A percentile compares a stretch with the other conserved stretches of the same genome.
Evolutionary conservation across 2,888 invertebrate genomes (phyloP).

Genomic region (Sesia apiformis): DNA sequence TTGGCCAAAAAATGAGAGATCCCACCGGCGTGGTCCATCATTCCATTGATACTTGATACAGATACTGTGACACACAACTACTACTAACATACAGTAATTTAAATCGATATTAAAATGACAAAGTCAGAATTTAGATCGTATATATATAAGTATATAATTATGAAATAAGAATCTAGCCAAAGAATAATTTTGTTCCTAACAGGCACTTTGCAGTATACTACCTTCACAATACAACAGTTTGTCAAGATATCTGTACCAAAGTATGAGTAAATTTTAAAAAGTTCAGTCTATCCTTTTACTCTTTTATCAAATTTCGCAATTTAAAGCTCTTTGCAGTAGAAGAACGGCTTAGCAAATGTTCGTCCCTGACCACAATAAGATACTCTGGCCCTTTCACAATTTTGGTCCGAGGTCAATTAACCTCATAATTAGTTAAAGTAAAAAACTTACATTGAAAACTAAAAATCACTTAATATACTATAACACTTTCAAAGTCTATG

Average conservation of each 20-base stretch:
- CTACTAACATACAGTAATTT: too few relatives aligned
- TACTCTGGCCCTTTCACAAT: conserved; percentile 37
- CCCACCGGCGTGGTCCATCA: conserved; percentile 48
- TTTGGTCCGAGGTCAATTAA: conserved; percentile 49
- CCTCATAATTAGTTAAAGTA: conserved; percentile 11
- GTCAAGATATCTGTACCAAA: conserved; percentile 64
- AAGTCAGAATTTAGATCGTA: too few relatives aligned
- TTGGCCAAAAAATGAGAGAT: conserved; percentile 70
- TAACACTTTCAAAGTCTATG: conserved; percentile 27
- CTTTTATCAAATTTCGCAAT: conserved; percentile 53
- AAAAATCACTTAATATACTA: conserved; percentile 20
- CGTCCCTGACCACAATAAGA: conserved; percentile 24
- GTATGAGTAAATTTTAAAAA: conserved; percentile 59
- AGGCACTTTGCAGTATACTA: too few relatives aligned
- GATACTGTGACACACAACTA: conserved; percentile 31
- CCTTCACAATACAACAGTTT: conserved; percentile 14
- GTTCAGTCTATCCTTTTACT: conserved; percentile 65
- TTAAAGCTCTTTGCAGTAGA: conserved; percentile 63
- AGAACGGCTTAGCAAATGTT: conserved; percentile 41
- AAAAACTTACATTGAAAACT: conserved; percentile 23
- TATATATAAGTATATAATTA: too few relatives aligned
- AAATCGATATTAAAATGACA: too few relatives aligned
- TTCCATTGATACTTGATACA: conserved; percentile 44
- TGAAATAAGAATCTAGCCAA: too few relatives aligned
- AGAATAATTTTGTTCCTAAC: too few relatives aligned